A percentile compares a stretch with the other conserved stretches of the same genome.
Conservation (phyloP, 1,140 invertebrate species). For the Caenorhabditis brenneri region DNA sequence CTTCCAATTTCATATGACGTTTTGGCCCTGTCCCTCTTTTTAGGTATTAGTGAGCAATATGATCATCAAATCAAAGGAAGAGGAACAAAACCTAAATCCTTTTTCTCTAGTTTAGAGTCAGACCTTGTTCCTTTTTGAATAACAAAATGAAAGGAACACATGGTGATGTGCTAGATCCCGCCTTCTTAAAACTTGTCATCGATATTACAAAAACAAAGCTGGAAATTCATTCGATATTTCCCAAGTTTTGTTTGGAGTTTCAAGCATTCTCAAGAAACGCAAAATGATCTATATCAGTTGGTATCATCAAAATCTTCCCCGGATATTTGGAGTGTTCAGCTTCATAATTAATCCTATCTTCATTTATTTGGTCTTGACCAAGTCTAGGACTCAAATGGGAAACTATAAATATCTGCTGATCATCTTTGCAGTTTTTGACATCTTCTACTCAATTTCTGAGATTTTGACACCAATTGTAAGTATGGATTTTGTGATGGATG, state of each 20-base stretch:
- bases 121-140: neutral
- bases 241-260: too few relatives aligned
- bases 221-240: too few relatives aligned
- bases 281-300: slow-evolving; percentile 14
- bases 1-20: too few relatives aligned
- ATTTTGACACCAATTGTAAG: neutral
- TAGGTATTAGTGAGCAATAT: too few relatives aligned
- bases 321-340: neutral
- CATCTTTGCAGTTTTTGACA: neutral
- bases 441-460: neutral
- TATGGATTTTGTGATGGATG: neutral
- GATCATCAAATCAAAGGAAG: too few relatives aligned
- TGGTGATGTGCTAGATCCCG: neutral
- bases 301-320: neutral
- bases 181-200: neutral
- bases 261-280: too few relatives aligned
- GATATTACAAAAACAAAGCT: too few relatives aligned
- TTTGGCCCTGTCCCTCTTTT: too few relatives aligned
- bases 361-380: slow-evolving; percentile 3
- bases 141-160: neutral
- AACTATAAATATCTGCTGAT: neutral
- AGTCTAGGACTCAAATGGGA: neutral
- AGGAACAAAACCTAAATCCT: neutral
- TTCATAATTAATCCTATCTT: neutral
- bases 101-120: neutral